phyloP scores from a whole-genome alignment of 2,888 invertebrate genomes.

The Cremastinae sp. region DNA sequence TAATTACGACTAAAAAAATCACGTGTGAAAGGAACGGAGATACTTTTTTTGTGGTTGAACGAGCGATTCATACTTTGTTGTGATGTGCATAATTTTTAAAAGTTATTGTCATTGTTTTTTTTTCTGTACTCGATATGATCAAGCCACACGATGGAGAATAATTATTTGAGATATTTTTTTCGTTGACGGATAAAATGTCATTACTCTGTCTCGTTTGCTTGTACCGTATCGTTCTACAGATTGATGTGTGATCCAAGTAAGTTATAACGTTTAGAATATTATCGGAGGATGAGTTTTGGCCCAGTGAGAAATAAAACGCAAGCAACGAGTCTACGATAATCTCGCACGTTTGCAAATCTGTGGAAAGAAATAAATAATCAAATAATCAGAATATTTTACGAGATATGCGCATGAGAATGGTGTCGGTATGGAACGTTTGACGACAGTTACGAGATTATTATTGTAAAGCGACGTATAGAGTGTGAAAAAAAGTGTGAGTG shows the following conservation, averaged over 20 bases:
- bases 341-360: neutral
- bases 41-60: constrained; percentile 16
- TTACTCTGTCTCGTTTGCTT: constrained; percentile 35
- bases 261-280: constrained; percentile 23
- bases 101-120: neutral
- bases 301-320: constrained; percentile 3
- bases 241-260: constrained; percentile 39
- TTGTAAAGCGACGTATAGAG: constrained; percentile 19
- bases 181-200: constrained; percentile 29
- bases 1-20: constrained; percentile 17
- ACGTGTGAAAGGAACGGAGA: neutral
- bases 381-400: neutral
- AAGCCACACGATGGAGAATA: neutral
- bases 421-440: neutral
- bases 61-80: constrained; percentile 22
- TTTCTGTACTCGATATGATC: constrained; percentile 21
- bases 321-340: neutral
- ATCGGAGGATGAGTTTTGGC: constrained; percentile 2
- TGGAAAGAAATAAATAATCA: neutral
- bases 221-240: constrained; percentile 44
- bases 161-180: constrained; percentile 16
- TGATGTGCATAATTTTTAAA: constrained; percentile 22
- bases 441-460: neutral
- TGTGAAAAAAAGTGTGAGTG: constrained; percentile 11
- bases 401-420: neutral